phyloP scores from a whole-genome alignment of 2,113 vertebrate species.

The Lepus timidus region DNA sequence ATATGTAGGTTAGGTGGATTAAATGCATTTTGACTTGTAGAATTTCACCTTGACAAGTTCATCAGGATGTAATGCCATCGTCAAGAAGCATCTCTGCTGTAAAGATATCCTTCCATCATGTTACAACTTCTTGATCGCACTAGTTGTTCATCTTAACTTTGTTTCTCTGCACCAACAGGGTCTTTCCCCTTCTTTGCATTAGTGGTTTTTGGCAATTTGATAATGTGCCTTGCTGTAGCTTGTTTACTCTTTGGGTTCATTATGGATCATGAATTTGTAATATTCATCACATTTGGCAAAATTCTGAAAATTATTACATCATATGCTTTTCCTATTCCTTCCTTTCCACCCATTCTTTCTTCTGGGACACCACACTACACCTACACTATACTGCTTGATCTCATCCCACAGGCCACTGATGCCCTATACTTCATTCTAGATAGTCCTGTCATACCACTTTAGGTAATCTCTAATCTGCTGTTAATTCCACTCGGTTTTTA shows the following conservation, averaged over 20 bases:
- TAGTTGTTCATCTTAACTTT: background rate
- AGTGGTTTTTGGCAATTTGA: background rate
- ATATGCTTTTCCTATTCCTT: background rate
- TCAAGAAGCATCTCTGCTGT: background rate
- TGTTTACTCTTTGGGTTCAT: background rate
- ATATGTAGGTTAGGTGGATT: too few relatives aligned
- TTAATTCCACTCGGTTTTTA: background rate
- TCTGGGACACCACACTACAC: background rate
- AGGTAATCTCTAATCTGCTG: background rate
- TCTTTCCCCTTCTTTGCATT: background rate
- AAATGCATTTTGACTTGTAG: background rate
- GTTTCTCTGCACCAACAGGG: background rate
- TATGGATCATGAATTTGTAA: background rate
- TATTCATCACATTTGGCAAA: background rate
- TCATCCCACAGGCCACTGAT: background rate
- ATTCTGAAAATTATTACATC: background rate
- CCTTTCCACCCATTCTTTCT: too few relatives aligned
- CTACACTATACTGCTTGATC: background rate
- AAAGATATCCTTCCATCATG: background rate
- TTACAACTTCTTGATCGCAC: background rate
- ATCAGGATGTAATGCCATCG: background rate
- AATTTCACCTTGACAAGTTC: background rate
- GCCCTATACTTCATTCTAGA: background rate
- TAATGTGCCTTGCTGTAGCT: background rate
- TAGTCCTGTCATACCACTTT: background rate